Evolutionary conservation across 2,888 invertebrate species (phyloP), one percentile per base, ranked within the genome.

Genomic region (Brachycybe producta): DNA sequence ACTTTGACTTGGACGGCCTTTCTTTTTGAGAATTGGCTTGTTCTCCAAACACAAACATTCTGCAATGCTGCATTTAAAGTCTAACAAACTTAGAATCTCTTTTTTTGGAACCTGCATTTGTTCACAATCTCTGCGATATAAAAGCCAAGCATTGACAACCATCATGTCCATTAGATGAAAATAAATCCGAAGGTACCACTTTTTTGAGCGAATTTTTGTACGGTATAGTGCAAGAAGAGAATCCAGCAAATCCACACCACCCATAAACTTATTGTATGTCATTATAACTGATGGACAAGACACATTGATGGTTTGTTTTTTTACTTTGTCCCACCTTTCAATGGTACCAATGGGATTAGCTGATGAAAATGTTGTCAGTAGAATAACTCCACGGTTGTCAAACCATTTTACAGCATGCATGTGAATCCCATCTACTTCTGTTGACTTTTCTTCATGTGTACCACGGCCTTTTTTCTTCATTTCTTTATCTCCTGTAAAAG

Each of bases 121-220:
- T 24, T 13, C 27, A 11, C 24, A 26, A 48, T 53, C 43, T 35
- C 30, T 43, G 46, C 49, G 21, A 48, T 59, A 58, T 39, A 56
- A 57, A 8, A 57, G 45, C 59, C 60, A 59, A 26, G 54, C 54
- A 49, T 58, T 59, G 17, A 48, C n/a, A 30, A 11, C 32, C 52
- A 41, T 54, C 21, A 38, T 15, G 15, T 38, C 38, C 17, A 38
- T 8, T 7, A 38, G 11, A 23, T 41, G 8, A 7, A 8, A 7
- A 41, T 23, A 41, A 7, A 41, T 15, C 5, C 21, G 17, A 23
- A 41, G 11, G 15, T 41, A 41, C 41, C 41, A 41, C 7, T 26
- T 7, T 23, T 23, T 41, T 13, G 41, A 7, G 7, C 24, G 19
- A 7, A 23, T 23, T 13, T 7, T 7, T 11, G 41, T 23, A 19